Evolutionary conservation across 2,797 vertebrate genomes (phyloP), one percentile per base, ranked within the genome.

Genomic region (Glossophaga mutica): DNA sequence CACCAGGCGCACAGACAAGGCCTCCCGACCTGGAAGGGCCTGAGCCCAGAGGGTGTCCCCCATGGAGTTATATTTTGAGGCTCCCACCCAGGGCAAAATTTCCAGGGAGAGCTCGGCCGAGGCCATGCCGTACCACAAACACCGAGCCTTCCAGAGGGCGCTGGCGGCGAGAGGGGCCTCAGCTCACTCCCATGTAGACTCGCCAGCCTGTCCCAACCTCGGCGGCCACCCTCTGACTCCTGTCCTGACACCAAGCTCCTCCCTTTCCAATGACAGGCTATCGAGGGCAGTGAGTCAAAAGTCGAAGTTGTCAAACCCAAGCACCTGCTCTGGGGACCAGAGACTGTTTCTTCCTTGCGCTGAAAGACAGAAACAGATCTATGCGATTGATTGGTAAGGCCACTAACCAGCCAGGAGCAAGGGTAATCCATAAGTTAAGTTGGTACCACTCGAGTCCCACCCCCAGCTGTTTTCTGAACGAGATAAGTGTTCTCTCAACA

Each of bases 111-210:
- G 8, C 11, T 52, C 78, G 24, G 59, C 9, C 0, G 3, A 9
- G 55, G 34, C 39, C 24, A 3, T 8, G 7, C 29, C 0, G 4
- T 34, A 26, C 24, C n/a, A 22, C 50, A 52, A 71, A 24, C 19
- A 9, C 1, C 14, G 2, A 0, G 1, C 86, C 2, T 2, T 2
- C 2, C 0, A 11, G 26, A 26, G 18, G 42, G 29, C 12, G 21
- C 48, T 7, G 6, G 52, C 65, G 5, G 22, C 32, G 52, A 14
- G 3, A 9, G 39, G 26, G 15, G n/a, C 7, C 6, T 9, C n/a
- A 3, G 48, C 29, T 0, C 37, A 6, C 34, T 5, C n/a, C 44
- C 24, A 21, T 34, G 62, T 44, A 44, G n/a, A 46, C 7, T 7
- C 55, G 10, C 90, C 65, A 32, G 9, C 34, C 16, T 5, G 0